Conservation (phyloP, 2,888 invertebrate genomes). For the Drosophila yooni region DNA sequence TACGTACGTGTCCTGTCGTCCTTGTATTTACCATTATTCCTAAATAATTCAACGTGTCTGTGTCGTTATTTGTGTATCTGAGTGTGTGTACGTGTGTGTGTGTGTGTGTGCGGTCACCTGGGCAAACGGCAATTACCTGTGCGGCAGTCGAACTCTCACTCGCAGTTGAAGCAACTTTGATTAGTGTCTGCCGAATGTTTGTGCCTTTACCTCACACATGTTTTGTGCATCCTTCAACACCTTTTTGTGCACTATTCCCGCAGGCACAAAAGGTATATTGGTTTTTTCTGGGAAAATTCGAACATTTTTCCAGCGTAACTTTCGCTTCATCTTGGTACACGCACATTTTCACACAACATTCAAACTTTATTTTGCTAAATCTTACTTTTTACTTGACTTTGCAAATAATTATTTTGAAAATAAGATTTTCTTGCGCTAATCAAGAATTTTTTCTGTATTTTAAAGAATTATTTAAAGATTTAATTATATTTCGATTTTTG, state of each 20-base stretch:
- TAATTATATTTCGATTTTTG: too few species aligned
- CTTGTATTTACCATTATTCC: slow-evolving; percentile 57
- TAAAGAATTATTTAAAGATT: background rate
- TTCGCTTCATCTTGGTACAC: too few species aligned
- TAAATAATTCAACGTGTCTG: slow-evolving; percentile 72
- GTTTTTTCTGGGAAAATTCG: background rate
- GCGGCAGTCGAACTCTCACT: slow-evolving; percentile 30
- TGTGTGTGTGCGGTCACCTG: slow-evolving; percentile 48
- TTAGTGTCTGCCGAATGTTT: slow-evolving; percentile 60
- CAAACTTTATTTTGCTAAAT: background rate
- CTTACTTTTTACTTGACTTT: background rate
- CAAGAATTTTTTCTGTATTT: background rate
- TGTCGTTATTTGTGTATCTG: slow-evolving; percentile 16
- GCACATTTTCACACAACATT: background rate
- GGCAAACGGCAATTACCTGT: slow-evolving; percentile 62
- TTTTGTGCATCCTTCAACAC: slow-evolving; percentile 73
- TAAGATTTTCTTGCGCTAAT: background rate
- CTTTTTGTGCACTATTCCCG: slow-evolving; percentile 37
- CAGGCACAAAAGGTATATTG: background rate
- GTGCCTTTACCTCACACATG: slow-evolving; percentile 31
- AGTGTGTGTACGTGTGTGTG: background rate
- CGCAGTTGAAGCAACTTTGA: slow-evolving; percentile 39
- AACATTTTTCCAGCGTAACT: background rate
- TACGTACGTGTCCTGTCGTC: slow-evolving; percentile 59
- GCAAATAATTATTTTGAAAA: background rate